phyloP scores from a whole-genome alignment of 2,888 invertebrate species.

The Conops quadrifasciatus region DNA sequence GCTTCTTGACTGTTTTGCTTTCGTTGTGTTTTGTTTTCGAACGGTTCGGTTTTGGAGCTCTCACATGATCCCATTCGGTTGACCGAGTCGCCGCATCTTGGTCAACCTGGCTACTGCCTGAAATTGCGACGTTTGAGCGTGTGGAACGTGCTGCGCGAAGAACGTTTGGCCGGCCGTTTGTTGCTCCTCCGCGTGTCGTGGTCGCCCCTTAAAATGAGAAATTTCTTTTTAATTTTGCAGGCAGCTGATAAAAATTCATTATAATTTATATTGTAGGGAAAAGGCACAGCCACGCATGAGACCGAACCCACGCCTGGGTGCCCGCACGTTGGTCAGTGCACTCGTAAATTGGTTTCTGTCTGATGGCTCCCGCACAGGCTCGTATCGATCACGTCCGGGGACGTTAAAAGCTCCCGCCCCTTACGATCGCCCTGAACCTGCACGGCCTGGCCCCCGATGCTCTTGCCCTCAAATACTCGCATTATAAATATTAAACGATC shows the following conservation, averaged over 20 bases:
- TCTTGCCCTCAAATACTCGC: neutral
- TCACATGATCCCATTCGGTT: neutral
- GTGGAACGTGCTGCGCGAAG: constrained; percentile 40
- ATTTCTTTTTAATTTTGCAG: constrained; percentile 61
- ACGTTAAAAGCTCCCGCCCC: constrained; percentile 45
- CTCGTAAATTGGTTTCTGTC: constrained; percentile 42
- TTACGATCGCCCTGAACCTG: constrained; percentile 24
- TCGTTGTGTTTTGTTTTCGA: constrained; percentile 31
- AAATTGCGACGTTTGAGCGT: constrained; percentile 38
- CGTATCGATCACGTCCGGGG: constrained; percentile 50
- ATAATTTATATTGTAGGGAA: constrained; percentile 58
- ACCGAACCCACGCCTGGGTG: constrained; percentile 40
- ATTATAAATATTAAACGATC: constrained; percentile 35
- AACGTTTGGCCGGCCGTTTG: neutral
- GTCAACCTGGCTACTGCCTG: constrained; percentile 10
- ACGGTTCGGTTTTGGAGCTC: constrained; percentile 38
- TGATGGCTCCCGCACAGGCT: constrained; percentile 51
- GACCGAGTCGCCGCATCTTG: neutral
- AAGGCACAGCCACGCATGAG: constrained; percentile 31
- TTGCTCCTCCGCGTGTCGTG: neutral
- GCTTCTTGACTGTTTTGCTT: constrained; percentile 34
- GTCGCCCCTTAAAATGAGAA: constrained; percentile 52
- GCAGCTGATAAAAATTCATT: constrained; percentile 64
- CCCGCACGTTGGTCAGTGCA: constrained; percentile 50
- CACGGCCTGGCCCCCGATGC: constrained; percentile 12